These are phyloP conservation scores for Drosophila rubida DNA, from an alignment of 2,888 invertebrate genomes.

Conservation along the genomic window DNA sequence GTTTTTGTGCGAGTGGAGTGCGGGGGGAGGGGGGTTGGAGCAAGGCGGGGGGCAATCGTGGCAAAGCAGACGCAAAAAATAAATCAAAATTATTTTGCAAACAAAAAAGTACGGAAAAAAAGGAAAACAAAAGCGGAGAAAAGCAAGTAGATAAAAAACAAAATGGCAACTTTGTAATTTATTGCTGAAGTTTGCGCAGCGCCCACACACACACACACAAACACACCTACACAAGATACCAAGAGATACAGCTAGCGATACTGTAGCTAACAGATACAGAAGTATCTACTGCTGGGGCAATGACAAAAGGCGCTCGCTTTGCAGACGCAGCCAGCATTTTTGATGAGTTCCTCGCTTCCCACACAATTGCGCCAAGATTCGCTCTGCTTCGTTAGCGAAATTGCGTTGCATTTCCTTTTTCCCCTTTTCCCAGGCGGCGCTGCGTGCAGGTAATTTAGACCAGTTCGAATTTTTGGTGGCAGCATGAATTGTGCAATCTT, in stretches of 20 bases:
- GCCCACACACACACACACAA: slow-evolving; percentile 42
- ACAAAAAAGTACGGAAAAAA: slow-evolving; percentile 65
- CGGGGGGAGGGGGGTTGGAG: slow-evolving; percentile 1
- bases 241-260: slow-evolving; percentile 48
- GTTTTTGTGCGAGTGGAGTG: neutral
- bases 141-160: slow-evolving; percentile 66
- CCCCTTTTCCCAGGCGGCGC: slow-evolving; percentile 23
- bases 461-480: slow-evolving; percentile 43
- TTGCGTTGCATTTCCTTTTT: slow-evolving; percentile 17
- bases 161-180: slow-evolving; percentile 82
- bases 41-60: neutral
- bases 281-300: slow-evolving; percentile 31
- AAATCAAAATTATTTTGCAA: slow-evolving; percentile 82
- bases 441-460: slow-evolving; percentile 65
- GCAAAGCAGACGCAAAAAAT: slow-evolving; percentile 53
- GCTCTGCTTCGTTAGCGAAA: slow-evolving; percentile 45
- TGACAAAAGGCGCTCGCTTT: slow-evolving; percentile 50
- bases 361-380: slow-evolving; percentile 31
- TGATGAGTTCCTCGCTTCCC: slow-evolving; percentile 55
- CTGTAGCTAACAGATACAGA: slow-evolving; percentile 15
- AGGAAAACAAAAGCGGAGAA: slow-evolving; percentile 34
- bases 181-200: slow-evolving; percentile 77
- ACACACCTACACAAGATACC: slow-evolving; percentile 34
- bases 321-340: slow-evolving; percentile 44
- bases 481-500: too few relatives aligned